phyloP scores from a whole-genome alignment of 2,888 invertebrate species.

The Mycalesis mineus region DNA sequence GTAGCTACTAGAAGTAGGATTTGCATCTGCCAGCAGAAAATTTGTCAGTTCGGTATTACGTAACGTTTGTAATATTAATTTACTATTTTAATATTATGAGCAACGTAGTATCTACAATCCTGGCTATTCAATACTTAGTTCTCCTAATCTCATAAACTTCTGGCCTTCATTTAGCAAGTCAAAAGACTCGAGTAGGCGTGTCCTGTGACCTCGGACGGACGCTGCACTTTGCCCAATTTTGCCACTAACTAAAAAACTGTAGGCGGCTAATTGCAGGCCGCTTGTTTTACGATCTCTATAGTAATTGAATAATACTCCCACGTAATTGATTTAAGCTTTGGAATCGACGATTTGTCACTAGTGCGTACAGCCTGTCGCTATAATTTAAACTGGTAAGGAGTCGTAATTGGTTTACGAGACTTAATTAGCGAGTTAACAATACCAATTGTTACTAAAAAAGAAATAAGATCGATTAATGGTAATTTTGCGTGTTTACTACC shows the following conservation, averaged over 20 bases:
- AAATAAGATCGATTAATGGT: neutral
- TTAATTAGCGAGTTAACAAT: neutral
- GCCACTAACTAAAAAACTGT: neutral
- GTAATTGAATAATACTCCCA: slow-evolving; percentile 14
- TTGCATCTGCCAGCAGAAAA: no score
- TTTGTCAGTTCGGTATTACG: no score
- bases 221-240: no score
- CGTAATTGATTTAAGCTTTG: slow-evolving; percentile 16
- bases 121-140: no score
- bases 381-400: slow-evolving; percentile 9
- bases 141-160: no score
- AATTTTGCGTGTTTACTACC: neutral
- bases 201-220: no score
- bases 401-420: neutral
- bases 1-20: no score
- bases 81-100: no score
- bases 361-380: neutral
- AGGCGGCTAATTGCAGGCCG: slow-evolving; percentile 4
- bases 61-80: no score
- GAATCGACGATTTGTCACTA: slow-evolving; percentile 8
- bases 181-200: no score
- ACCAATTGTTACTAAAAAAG: neutral
- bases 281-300: slow-evolving; percentile 4
- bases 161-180: no score
- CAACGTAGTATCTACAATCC: no score